Conservation (phyloP, 2,113 vertebrate genomes). For the Cygnus atratus region DNA sequence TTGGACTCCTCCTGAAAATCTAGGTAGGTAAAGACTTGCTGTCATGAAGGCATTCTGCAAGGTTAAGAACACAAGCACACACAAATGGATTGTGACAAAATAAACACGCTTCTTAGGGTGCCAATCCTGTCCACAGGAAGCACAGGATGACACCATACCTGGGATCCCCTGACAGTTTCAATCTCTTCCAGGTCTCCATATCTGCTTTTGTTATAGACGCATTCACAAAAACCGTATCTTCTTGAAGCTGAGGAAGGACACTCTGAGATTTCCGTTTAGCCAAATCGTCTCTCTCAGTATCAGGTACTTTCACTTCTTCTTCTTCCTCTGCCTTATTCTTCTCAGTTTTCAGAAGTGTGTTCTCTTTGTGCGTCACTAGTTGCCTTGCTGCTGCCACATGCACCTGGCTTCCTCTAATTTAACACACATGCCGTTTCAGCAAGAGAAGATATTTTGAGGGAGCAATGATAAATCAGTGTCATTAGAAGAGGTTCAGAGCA, state of each 20-base stretch:
- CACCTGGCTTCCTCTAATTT: slow-evolving; percentile 70
- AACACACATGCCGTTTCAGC: slow-evolving; percentile 53
- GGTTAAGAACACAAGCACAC: not conserved
- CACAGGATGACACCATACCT: slow-evolving; percentile 80
- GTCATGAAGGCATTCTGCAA: slow-evolving; percentile 4
- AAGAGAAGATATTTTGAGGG: slow-evolving; percentile 42
- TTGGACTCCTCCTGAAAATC: not conserved
- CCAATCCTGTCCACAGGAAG: not conserved
- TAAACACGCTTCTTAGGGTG: not conserved
- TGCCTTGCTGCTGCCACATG: slow-evolving; percentile 51
- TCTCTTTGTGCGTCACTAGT: slow-evolving; percentile 61
- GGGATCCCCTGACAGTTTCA: slow-evolving; percentile 84
- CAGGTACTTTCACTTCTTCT: slow-evolving; percentile 65
- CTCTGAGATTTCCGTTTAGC: slow-evolving; percentile 76
- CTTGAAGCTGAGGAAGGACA: slow-evolving; percentile 68
- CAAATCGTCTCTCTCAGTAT: slow-evolving; percentile 84
- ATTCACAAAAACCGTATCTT: slow-evolving; percentile 74
- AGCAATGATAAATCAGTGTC: slow-evolving; percentile 58
- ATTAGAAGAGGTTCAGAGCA: slow-evolving; percentile 32
- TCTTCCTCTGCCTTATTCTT: slow-evolving; percentile 55
- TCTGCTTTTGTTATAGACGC: slow-evolving; percentile 87
- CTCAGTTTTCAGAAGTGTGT: slow-evolving; percentile 60
- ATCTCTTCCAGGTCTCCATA: slow-evolving; percentile 90
- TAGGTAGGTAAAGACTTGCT: not conserved
- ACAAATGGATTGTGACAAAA: not conserved